Conservation (phyloP, 2,888 invertebrate genomes). For the Drosophila setosimentum region DNA sequence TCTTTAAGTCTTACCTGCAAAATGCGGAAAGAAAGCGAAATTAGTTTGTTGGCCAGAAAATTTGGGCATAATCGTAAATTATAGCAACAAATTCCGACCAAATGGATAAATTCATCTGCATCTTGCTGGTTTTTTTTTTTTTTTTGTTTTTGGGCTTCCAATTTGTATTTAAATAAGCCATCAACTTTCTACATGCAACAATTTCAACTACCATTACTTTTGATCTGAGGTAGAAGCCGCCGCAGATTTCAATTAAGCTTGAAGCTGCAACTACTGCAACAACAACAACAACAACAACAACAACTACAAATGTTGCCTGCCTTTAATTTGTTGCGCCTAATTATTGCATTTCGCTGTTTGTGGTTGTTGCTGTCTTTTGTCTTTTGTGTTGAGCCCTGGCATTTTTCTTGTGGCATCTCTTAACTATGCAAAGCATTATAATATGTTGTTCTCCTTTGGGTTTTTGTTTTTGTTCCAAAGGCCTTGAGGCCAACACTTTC, state of each 20-base stretch:
- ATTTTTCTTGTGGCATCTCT: constrained; percentile 49
- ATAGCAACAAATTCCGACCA: constrained; percentile 22
- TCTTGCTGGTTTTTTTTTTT: neutral
- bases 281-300: constrained; percentile 18
- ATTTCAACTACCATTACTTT: constrained; percentile 33
- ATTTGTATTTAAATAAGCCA: constrained; percentile 61
- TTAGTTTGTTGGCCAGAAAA: constrained; percentile 45
- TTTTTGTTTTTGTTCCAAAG: constrained; percentile 17
- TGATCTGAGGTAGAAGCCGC: constrained; percentile 46
- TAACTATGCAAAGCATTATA: constrained; percentile 55
- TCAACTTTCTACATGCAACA: constrained; percentile 58
- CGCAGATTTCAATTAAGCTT: constrained; percentile 56
- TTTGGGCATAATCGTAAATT: constrained; percentile 33
- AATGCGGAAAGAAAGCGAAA: constrained; percentile 52
- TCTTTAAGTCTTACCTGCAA: constrained; percentile 63
- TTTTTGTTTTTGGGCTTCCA: constrained; percentile 13
- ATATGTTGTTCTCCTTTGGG: constrained; percentile 54
- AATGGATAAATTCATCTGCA: constrained; percentile 8
- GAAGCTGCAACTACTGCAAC: constrained; percentile 23
- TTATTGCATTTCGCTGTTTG: constrained; percentile 63
- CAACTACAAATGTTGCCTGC: constrained; percentile 24
- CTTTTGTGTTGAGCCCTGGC: constrained; percentile 40
- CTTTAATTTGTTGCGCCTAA: constrained; percentile 71
- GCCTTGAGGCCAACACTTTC: constrained; percentile 76
- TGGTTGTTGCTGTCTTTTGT: constrained; percentile 26